Conservation (phyloP, 2,888 invertebrate species). For the Pharmacophagus antenor region DNA sequence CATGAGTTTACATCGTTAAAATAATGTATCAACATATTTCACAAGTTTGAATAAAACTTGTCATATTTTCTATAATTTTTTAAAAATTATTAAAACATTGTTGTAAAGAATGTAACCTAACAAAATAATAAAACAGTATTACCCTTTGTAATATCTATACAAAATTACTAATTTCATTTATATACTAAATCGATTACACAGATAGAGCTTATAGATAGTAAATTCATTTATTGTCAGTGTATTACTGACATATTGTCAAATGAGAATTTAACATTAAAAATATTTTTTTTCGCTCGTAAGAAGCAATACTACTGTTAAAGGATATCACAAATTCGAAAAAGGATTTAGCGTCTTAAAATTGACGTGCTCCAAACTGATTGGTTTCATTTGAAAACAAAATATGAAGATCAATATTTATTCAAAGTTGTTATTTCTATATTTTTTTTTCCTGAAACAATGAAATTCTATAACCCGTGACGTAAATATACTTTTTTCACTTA, state of each 20-base stretch:
- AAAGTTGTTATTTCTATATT: slow-evolving; percentile 5
- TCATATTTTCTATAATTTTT: no score
- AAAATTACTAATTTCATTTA: not conserved
- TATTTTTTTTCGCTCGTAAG: slow-evolving; percentile 5
- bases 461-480: slow-evolving; percentile 30
- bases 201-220: not conserved
- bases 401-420: slow-evolving; percentile 16
- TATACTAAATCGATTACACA: not conserved
- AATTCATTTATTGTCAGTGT: slow-evolving; percentile 3
- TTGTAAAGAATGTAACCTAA: no score
- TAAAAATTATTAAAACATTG: no score
- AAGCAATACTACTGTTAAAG: not conserved
- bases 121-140: no score
- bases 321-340: not conserved
- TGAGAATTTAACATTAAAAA: slow-evolving; percentile 14
- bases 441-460: slow-evolving; percentile 28
- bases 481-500: slow-evolving; percentile 20
- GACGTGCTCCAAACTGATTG: not conserved
- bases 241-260: slow-evolving; percentile 21
- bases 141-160: not conserved
- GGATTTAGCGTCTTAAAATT: not conserved
- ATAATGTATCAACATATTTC: no score
- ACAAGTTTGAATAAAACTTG: no score
- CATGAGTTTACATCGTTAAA: no score
- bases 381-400: slow-evolving; percentile 17